A percentile compares a stretch with the other conserved stretches of the same genome.
These are phyloP conservation scores for Sarcoramphus papa DNA, from an alignment of 2,797 vertebrate genomes.

Conservation along the genomic window DNA sequence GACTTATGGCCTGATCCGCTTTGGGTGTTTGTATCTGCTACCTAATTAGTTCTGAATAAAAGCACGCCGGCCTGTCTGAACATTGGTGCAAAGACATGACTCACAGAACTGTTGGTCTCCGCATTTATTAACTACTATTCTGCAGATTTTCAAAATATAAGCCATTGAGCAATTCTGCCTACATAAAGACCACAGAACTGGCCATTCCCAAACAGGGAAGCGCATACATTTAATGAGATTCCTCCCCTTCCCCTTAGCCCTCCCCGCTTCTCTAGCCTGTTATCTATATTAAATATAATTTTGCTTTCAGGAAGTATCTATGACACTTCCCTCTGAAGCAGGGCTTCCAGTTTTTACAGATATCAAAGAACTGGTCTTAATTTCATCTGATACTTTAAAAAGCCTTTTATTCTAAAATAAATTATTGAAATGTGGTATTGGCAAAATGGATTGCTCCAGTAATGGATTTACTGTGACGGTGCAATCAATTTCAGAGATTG, in stretches of 20 bases:
- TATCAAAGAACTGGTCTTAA: constrained; percentile 61
- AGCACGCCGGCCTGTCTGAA: neutral
- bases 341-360: constrained; percentile 66
- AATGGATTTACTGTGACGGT: constrained; percentile 62
- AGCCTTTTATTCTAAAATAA: constrained; percentile 68
- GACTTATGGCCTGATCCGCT: neutral
- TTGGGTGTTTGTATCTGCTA: neutral
- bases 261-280: neutral
- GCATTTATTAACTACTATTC: neutral
- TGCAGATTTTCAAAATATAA: neutral
- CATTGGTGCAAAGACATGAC: neutral
- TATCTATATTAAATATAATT: constrained; percentile 51
- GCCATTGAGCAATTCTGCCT: neutral
- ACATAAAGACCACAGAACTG: neutral
- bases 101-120: neutral
- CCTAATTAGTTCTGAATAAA: neutral
- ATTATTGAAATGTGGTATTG: constrained; percentile 63
- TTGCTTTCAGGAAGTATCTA: constrained; percentile 57
- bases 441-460: constrained; percentile 46
- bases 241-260: neutral
- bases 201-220: neutral
- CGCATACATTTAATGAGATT: neutral
- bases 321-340: constrained; percentile 22
- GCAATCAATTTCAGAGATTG: constrained; percentile 68
- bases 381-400: constrained; percentile 68